Conservation (phyloP, 2,888 invertebrate genomes). For the Mermis nigrescens region DNA sequence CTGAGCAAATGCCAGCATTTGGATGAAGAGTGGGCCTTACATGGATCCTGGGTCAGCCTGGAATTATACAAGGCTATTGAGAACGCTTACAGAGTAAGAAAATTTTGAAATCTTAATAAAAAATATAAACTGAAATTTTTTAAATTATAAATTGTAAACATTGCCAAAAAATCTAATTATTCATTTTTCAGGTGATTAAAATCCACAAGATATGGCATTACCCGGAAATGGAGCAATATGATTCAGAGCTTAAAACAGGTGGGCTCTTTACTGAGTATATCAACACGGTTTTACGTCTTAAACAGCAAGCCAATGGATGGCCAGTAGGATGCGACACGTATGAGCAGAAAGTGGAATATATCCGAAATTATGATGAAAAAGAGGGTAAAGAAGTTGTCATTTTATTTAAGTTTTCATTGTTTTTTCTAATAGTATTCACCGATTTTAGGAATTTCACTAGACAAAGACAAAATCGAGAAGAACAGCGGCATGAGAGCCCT, state of each 20-base stretch:
- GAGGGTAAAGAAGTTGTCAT: no score
- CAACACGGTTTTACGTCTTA: constrained; percentile 20
- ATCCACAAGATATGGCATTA: neutral
- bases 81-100: no score
- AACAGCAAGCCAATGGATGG: constrained; percentile 18
- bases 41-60: no score
- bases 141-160: no score
- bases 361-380: neutral
- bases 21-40: no score
- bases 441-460: neutral
- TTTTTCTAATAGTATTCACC: no score
- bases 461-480: neutral
- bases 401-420: no score
- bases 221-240: neutral
- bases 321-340: neutral
- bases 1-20: no score
- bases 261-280: constrained; percentile 23
- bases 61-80: no score
- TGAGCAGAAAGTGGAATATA: neutral
- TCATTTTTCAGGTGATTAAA: neutral
- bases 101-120: no score
- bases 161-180: no score
- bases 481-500: constrained; percentile 6
- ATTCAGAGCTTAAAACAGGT: neutral
- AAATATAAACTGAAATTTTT: no score